phyloP scores from a whole-genome alignment of 1,140 invertebrate genomes.

The Spodoptera litura region DNA sequence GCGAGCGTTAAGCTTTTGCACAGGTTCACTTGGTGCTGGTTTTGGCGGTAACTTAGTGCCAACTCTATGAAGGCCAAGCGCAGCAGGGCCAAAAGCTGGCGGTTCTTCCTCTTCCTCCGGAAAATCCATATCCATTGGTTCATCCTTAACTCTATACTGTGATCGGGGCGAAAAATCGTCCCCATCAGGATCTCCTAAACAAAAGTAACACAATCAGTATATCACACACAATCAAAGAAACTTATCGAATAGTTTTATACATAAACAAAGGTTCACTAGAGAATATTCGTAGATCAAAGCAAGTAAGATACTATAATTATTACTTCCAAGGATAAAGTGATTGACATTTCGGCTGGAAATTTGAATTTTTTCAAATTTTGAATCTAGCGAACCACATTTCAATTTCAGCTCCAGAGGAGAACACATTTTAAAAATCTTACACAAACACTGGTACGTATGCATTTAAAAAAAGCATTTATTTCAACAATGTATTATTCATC shows the following conservation, averaged over 20 bases:
- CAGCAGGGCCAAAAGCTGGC: conserved; percentile 90
- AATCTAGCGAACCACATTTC: conserved; percentile 64
- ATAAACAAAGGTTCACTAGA: neutral
- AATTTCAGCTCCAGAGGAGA: conserved; percentile 30
- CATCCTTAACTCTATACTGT: conserved; percentile 86
- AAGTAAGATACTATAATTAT: conserved; percentile 43
- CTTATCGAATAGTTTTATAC: neutral
- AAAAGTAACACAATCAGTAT: conserved; percentile 64
- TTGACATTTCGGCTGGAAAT: conserved; percentile 78
- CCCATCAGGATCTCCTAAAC: conserved; percentile 68
- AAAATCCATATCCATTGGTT: conserved; percentile 88
- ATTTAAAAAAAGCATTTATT: conserved; percentile 36
- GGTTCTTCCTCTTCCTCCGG: conserved; percentile 89
- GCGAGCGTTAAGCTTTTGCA: conserved; percentile 92
- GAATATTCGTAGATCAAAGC: neutral
- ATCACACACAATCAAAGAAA: conserved; percentile 18
- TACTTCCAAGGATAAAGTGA: conserved; percentile 60
- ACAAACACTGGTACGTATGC: conserved; percentile 31
- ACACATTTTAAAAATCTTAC: conserved; percentile 8
- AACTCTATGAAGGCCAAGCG: conserved; percentile 92
- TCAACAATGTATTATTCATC: neutral
- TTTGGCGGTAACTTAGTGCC: conserved; percentile 91
- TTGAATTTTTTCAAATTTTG: conserved; percentile 86
- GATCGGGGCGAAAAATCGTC: conserved; percentile 75
- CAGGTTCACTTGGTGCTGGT: conserved; percentile 89